Evolutionary conservation across 2,888 invertebrate genomes (phyloP), one percentile per base, ranked within the genome.

Genomic region (Sphaeridia pumilis): DNA sequence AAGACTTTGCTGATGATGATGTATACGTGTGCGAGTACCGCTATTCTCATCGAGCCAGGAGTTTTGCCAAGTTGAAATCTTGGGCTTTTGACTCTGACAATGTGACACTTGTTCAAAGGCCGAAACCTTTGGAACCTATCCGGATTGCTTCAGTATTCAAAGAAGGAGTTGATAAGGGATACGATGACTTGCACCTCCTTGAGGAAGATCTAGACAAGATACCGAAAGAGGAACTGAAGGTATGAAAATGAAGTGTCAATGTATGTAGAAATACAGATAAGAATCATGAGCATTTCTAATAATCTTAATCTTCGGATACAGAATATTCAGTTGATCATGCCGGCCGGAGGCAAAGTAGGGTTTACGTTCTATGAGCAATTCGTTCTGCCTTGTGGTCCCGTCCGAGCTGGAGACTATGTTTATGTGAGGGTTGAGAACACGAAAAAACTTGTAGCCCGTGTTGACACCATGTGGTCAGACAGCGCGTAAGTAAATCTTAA

Each of bases 21-120:
- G 84, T 97, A 1, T 98, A 85, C 68, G 94, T 97, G 0, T 97
- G 97, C 70, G 97, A 98, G 72, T 93, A 89, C 20, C 79, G 93
- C 4, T 98, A 98, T 72, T 86, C 83, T 63, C 82, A 87, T 0
- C 82, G 82, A 65, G 80, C 81, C 34, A 79, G 90, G 57, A 81
- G 83, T 66, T 97, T 97, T 72, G 92, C 92, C 72, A 95, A 95
- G 73, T 89, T 97, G 55, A 89, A 88, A 72, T 67, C 67, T 70
- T 58, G 76, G 75, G 74, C 72, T 70, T 52, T 68, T 69, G 41
- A 70, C 79, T 78, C 58, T 84, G 80, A 84, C 79, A 76, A 66
- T 80, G 73, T 83, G 2, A 78, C 78, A 62, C 72, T 87, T 59
- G 71, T 81, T 10, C 72, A 78, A 0, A 75, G 90, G 24, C 81